These are phyloP conservation scores for Lonchura striata DNA, from an alignment of 2,113 vertebrate species.

Conservation along the genomic window DNA sequence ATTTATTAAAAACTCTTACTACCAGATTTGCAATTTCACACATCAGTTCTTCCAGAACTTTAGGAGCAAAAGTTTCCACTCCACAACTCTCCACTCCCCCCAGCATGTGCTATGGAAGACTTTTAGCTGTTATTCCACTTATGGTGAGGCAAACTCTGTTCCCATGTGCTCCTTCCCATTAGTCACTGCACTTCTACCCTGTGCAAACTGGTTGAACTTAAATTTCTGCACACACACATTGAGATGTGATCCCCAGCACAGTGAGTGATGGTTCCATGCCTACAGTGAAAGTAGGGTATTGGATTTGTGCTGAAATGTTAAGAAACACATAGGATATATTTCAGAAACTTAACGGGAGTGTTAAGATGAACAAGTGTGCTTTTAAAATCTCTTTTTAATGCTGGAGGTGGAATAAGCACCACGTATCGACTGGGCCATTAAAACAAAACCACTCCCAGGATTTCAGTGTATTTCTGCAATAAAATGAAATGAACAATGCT, in stretches of 20 bases:
- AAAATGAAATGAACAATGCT: slow-evolving; percentile 10
- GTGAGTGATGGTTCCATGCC: not conserved
- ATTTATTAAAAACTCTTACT: slow-evolving; percentile 65
- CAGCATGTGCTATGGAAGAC: not conserved
- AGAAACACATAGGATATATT: slow-evolving; percentile 24
- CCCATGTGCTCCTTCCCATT: not conserved
- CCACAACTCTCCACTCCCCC: not conserved
- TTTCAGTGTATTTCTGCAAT: slow-evolving; percentile 12
- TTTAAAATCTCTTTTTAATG: slow-evolving; percentile 22
- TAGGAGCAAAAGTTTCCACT: slow-evolving; percentile 45
- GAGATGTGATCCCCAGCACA: not conserved
- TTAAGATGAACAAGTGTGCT: slow-evolving; percentile 42
- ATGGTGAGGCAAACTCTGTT: not conserved
- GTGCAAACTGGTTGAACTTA: not conserved
- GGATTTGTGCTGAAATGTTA: slow-evolving; percentile 30
- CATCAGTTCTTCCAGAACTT: slow-evolving; percentile 62
- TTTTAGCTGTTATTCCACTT: not conserved
- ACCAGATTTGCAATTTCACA: slow-evolving; percentile 71
- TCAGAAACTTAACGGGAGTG: not conserved
- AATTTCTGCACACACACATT: not conserved
- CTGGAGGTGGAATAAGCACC: slow-evolving; percentile 20
- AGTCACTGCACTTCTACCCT: not conserved
- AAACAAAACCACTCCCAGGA: slow-evolving; percentile 18
- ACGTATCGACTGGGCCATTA: not conserved
- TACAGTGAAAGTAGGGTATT: not conserved